These are phyloP conservation scores for Nemopilema nomurai DNA, from an alignment of 30 jellyfish, hydroid and myxozoan genomes.

Conservation along the genomic window DNA sequence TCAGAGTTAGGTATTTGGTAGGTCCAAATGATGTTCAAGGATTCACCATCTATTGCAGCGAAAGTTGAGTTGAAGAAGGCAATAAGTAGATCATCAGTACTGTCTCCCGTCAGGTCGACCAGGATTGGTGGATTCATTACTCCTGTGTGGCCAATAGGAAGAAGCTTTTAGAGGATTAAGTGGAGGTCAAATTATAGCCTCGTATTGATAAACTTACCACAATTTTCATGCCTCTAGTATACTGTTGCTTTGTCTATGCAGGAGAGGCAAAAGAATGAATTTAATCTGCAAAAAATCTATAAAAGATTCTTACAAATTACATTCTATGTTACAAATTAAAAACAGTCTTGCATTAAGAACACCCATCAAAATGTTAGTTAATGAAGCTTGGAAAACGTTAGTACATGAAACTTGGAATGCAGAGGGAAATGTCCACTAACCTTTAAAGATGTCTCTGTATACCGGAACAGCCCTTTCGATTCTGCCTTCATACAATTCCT, in stretches of 20 bases:
- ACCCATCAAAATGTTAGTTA: too few species aligned
- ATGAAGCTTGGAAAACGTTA: too few species aligned
- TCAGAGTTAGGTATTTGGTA: conserved; percentile 59
- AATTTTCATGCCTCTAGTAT: too few species aligned
- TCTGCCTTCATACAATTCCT: conserved; percentile 57
- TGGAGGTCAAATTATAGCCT: too few species aligned
- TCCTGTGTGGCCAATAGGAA: conserved; percentile 45
- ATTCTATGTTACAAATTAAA: too few species aligned
- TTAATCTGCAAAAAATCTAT: too few species aligned
- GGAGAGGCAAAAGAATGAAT: too few species aligned
- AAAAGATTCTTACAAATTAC: too few species aligned
- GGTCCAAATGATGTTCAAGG: conserved; percentile 65
- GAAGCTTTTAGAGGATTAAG: not conserved
- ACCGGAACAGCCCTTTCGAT: conserved; percentile 34
- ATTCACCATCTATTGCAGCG: conserved; percentile 84
- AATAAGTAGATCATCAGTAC: conserved; percentile 74
- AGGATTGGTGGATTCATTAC: conserved; percentile 88
- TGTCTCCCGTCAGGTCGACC: conserved; percentile 81
- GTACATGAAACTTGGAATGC: not conserved
- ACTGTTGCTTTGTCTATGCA: too few species aligned
- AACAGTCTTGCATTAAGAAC: too few species aligned
- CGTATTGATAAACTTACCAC: too few species aligned
- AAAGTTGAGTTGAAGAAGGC: conserved; percentile 66
- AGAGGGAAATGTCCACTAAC: conserved; percentile 4
- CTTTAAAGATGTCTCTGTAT: conserved; percentile 52